phyloP scores from a whole-genome alignment of 2,797 vertebrate genomes.

The Falco concolor region DNA sequence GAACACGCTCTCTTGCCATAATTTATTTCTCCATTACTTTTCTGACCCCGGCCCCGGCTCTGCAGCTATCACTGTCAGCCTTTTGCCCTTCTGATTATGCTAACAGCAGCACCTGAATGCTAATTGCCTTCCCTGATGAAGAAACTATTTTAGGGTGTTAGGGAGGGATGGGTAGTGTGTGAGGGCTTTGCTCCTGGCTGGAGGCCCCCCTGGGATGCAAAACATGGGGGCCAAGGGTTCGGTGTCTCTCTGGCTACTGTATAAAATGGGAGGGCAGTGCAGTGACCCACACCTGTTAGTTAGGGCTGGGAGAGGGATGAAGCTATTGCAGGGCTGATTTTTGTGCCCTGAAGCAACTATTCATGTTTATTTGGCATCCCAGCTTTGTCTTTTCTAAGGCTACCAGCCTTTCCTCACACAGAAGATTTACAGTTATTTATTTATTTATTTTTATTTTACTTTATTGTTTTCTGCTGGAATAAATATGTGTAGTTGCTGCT shows the following conservation, averaged over 20 bases:
- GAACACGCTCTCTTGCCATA: constrained; percentile 32
- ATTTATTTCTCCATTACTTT: constrained; percentile 68
- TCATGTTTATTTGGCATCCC: neutral
- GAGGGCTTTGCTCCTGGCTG: neutral
- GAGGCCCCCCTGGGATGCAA: neutral
- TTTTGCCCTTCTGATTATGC: constrained; percentile 58
- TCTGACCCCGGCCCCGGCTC: constrained; percentile 24
- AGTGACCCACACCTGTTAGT: neutral
- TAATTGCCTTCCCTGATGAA: constrained; percentile 44
- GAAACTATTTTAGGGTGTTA: neutral
- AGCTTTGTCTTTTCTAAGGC: neutral
- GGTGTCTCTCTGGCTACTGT: neutral
- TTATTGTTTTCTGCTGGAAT: neutral
- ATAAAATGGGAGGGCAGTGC: neutral
- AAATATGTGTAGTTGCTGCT: neutral
- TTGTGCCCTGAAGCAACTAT: neutral
- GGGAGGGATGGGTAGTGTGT: neutral
- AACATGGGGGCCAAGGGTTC: neutral
- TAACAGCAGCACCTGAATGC: constrained; percentile 50
- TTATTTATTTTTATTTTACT: neutral
- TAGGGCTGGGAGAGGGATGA: neutral
- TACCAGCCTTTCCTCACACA: neutral
- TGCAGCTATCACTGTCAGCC: constrained; percentile 20
- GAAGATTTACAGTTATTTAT: neutral
- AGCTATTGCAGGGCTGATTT: neutral